These are phyloP conservation scores for Prietella phreatophila DNA, from an alignment of 2,113 vertebrate genomes.

Conservation along the genomic window DNA sequence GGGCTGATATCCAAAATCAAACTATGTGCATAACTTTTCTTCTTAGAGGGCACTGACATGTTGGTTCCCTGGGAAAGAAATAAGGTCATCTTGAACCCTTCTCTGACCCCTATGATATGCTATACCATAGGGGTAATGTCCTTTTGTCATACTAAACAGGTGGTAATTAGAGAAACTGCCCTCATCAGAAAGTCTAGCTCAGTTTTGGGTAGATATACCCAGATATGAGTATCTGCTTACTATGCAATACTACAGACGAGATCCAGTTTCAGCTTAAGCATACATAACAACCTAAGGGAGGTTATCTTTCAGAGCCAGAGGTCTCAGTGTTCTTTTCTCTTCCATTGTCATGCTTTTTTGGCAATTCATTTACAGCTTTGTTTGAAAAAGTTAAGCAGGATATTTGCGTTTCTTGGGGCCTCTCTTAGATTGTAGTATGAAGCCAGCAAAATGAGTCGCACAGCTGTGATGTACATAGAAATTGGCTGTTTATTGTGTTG, in stretches of 20 bases:
- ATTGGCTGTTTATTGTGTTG: conserved; percentile 83
- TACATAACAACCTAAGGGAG: neutral
- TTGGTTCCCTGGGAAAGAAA: conserved; percentile 28
- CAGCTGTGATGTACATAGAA: conserved; percentile 76
- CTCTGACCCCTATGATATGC: conserved; percentile 19
- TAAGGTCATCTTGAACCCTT: neutral
- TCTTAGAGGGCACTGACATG: neutral
- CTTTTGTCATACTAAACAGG: neutral
- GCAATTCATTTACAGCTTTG: neutral
- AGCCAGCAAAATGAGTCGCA: conserved; percentile 64
- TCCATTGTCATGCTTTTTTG: neutral
- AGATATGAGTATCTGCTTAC: conserved; percentile 61
- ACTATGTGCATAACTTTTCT: no score
- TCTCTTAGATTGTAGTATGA: neutral
- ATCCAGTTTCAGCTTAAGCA: conserved; percentile 20
- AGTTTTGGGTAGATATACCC: conserved; percentile 23
- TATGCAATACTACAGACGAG: conserved; percentile 59
- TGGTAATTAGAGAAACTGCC: conserved; percentile 9
- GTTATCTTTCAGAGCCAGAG: neutral
- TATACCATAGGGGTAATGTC: conserved; percentile 17
- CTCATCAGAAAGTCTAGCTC: neutral
- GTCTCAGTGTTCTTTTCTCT: neutral
- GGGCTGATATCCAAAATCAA: no score
- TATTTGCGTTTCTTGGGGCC: neutral
- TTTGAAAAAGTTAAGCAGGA: neutral